phyloP scores from a whole-genome alignment of 2,797 vertebrate genomes.

The Neoniphon sammara region DNA sequence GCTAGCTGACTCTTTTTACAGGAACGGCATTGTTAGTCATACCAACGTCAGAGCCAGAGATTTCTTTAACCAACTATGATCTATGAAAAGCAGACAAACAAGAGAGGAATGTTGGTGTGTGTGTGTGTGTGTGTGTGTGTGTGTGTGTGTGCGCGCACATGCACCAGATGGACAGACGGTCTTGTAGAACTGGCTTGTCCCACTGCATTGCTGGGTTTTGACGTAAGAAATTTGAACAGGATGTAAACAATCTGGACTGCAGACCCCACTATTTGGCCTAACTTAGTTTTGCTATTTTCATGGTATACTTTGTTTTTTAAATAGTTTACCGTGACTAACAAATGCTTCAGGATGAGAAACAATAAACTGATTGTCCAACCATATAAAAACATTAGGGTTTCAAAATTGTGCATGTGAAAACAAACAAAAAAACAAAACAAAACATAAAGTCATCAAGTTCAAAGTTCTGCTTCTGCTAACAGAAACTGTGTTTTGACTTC shows the following conservation, averaged over 20 bases:
- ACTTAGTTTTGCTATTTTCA: constrained; percentile 16
- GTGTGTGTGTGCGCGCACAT: neutral
- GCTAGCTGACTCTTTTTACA: constrained; percentile 41
- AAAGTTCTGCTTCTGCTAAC: constrained; percentile 28
- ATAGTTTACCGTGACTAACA: constrained; percentile 18
- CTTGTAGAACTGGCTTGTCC: constrained; percentile 34
- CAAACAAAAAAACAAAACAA: constrained; percentile 36
- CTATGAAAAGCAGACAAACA: constrained; percentile 25
- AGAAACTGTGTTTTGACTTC: constrained; percentile 25
- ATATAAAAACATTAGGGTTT: constrained; percentile 12
- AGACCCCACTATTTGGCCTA: neutral
- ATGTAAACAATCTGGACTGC: constrained; percentile 38
- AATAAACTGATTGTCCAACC: constrained; percentile 29
- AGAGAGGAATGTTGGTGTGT: constrained; percentile 1
- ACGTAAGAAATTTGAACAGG: constrained; percentile 20
- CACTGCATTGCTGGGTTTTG: constrained; percentile 26
- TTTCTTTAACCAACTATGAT: constrained; percentile 36
- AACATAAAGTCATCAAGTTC: constrained; percentile 38
- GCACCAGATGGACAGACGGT: neutral
- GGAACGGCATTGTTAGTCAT: constrained; percentile 38
- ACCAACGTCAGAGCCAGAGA: constrained; percentile 9
- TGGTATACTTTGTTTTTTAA: constrained; percentile 30
- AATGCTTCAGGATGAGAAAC: constrained; percentile 15
- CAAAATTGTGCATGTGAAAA: constrained; percentile 38
- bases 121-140: constrained; percentile 15